Base-by-base conservation (phyloP, 2,797 vertebrate species). In the Poecilia gillii region DNA sequence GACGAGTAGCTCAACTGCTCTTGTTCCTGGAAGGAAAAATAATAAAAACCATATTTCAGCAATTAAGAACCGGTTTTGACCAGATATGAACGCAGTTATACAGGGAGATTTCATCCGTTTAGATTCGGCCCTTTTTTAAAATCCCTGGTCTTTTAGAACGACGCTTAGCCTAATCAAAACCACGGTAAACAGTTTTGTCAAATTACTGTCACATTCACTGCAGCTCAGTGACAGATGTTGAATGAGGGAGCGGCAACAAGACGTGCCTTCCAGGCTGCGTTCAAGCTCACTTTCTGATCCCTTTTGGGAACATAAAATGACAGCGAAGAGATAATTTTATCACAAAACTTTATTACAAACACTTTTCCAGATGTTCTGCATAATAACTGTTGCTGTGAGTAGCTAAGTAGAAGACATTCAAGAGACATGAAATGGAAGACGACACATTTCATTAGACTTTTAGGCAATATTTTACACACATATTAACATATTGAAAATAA, bases 1-100 rank as follows among this genome's bases (percentile, higher is more conserved):
- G 98, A 98, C 14, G 97, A 98, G 94, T 98, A 99, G 94, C 97
- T 98, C 90, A 97, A 89, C 94, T 97, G 97, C 85, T 98, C 98
- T 64, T 98, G 96, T 82, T 99, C 97, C 98, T 99, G 94, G 39
- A 14, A 83, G 85, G 84, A 66, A 43, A 72, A 31, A 57, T 47
- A 45, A 73, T 76, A n/a, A 62, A 74, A 76, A 51, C 39, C 8
- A 1, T 39, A 55, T 62, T 20, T 2, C 7, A 73, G 23, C n/a
- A 64, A 43, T 53, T 53, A 0, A 6, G 4, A 80, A 66, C 9
- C 14, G 4, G 20, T n/a, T 41, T 51, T 53, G 8, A 23, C 18
- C 12, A 76, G 23, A 18, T 31, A 11, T n/a, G 14, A 39, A 68
- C 0, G 39, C 39, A 41, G 12, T 6, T 8, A 41, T 31, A 7